Evolutionary conservation across 2,888 invertebrate species (phyloP), one percentile per base, ranked within the genome.

Genomic region (Drosophila birchii): DNA sequence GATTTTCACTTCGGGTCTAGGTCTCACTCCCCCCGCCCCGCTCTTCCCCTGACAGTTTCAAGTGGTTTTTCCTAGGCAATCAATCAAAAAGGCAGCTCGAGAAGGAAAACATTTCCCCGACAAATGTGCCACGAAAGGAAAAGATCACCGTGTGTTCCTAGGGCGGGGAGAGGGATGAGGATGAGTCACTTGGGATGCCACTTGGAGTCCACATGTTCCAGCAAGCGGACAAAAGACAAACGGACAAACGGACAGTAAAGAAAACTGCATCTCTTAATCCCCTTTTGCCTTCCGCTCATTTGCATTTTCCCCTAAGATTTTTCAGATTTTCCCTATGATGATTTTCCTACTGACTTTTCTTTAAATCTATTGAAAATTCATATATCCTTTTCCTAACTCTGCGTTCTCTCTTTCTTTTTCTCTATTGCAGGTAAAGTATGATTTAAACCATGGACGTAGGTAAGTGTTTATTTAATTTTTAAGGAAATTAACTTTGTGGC

Each of bases 41-140:
- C 45, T 47, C 16, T 29, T 16, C 60, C 56, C 60, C 61, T 84
- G 84, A 82, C 82, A 86, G 78, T 78, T 87, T 85, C 85, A 85
- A 86, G 88, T 87, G 86, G 88, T 80, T 83, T 85, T 85, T 85
- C 80, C 88, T 60, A 69, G 83, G 86, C 83, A 86, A 86, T 86
- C 86, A 88, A 86, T 86, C 86, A 86, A 81, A 86, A 86, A 86
- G 57, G 34, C 39, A 57, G 53, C 45, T 34, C 32, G 11, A 45
- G 70, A 66, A 75, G 76, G 76, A 81, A 79, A 74, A 77, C 82
- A 74, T 78, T 78, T 74, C 56, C 77, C 77, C 74, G 73, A 76
- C 72, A 76, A 72, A 75, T 75, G 75, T 73, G 62, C 64, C 72
- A 64, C 57, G 59, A 60, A 68, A 72, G 72, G 59, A 60, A 68